phyloP scores from a whole-genome alignment of 2,797 vertebrate species.

The Spinus olivaceus region DNA sequence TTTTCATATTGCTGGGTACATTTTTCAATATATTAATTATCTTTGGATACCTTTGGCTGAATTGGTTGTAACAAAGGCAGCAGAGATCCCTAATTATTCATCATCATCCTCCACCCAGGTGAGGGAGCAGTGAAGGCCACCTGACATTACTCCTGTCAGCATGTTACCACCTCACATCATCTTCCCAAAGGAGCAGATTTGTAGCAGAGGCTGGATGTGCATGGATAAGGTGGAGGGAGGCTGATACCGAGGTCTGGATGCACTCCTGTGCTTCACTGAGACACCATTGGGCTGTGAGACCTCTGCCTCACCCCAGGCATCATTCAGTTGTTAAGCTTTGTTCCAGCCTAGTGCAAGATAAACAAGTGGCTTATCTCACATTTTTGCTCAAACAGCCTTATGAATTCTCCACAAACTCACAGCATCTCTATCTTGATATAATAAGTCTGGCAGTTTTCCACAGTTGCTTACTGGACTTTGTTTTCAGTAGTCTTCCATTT shows the following conservation, averaged over 20 bases:
- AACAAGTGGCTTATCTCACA: neutral
- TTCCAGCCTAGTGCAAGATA: neutral
- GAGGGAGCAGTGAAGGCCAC: neutral
- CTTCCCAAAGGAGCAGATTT: neutral
- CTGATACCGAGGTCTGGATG: rapidly evolving
- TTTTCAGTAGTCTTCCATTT: neutral
- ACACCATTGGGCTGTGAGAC: neutral
- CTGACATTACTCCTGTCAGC: neutral
- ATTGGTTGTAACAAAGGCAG: neutral
- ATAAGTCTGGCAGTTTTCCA: neutral
- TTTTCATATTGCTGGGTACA: neutral
- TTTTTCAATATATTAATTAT: neutral
- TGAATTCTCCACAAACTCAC: neutral
- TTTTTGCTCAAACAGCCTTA: neutral
- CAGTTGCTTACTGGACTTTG: neutral
- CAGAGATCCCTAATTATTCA: neutral
- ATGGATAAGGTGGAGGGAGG: neutral
- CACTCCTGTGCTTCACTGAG: neutral
- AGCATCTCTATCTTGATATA: neutral
- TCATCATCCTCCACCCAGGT: neutral
- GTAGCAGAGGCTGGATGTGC: neutral
- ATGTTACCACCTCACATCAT: neutral
- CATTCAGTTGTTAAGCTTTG: neutral
- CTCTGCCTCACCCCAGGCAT: neutral
- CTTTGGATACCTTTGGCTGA: neutral